Conservation (phyloP, 2,113 vertebrate genomes). For the Leiothrix lutea region DNA sequence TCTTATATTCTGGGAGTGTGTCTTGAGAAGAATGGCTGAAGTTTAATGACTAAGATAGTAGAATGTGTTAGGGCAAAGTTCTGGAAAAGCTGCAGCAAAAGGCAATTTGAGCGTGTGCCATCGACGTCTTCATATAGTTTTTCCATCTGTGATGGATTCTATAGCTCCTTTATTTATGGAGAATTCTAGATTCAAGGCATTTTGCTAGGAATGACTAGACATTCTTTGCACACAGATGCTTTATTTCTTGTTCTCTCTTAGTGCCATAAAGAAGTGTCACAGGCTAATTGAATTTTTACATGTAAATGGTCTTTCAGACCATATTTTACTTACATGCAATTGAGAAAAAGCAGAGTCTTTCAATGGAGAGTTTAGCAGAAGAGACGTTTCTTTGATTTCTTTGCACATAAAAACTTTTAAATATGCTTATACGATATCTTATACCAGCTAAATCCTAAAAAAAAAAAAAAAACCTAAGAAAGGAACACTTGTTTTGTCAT, state of each 20-base stretch:
- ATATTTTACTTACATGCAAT: not conserved
- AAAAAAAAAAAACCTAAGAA: too few relatives aligned
- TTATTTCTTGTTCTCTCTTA: not conserved
- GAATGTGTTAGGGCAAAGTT: not conserved
- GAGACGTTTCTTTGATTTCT: not conserved
- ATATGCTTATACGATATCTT: not conserved
- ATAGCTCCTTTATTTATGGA: constrained; percentile 17
- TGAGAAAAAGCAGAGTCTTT: not conserved
- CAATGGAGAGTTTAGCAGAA: not conserved
- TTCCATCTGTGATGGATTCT: not conserved
- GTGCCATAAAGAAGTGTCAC: not conserved
- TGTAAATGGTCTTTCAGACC: constrained; percentile 18
- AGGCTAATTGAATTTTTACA: not conserved
- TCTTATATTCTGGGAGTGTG: not conserved
- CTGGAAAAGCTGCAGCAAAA: not conserved
- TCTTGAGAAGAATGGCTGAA: not conserved
- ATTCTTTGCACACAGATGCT: not conserved
- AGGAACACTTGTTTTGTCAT: not conserved
- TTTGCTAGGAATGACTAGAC: not conserved
- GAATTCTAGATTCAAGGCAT: not conserved
- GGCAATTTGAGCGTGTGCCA: not conserved
- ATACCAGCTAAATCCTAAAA: not conserved
- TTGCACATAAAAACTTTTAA: not conserved
- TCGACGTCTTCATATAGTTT: not conserved
- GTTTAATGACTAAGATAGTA: not conserved